These are phyloP conservation scores for Virgularia gustaviana DNA, from an alignment of 92 coral and sea anemone genomes.

Conservation along the genomic window DNA sequence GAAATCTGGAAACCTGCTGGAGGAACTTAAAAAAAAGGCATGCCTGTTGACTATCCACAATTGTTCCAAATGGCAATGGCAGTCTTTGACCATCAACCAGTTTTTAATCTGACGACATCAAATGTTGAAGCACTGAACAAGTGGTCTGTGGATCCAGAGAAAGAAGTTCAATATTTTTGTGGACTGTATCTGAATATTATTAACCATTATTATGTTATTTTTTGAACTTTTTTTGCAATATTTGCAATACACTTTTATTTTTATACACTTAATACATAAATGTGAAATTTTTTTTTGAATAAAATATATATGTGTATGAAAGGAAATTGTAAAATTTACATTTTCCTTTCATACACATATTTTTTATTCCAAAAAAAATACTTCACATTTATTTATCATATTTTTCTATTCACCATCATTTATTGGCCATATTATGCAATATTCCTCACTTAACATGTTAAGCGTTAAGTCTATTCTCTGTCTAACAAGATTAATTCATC, in stretches of 20 bases:
- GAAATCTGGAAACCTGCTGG: conserved; percentile 23
- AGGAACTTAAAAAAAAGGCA: conserved; percentile 24
- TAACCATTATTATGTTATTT: not conserved
- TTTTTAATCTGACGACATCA: conserved; percentile 16
- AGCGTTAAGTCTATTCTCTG: no score
- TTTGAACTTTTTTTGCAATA: not conserved
- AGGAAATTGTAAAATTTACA: no score
- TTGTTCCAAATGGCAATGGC: conserved; percentile 33
- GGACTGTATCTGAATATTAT: conserved; percentile 48
- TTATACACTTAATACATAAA: not conserved
- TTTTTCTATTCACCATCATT: no score
- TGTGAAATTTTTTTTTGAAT: not conserved
- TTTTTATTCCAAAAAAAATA: no score
- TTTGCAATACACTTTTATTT: not conserved
- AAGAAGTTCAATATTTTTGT: conserved; percentile 34
- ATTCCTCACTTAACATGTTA: no score
- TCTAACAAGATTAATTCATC: no score
- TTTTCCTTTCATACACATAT: no score
- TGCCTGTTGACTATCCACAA: conserved; percentile 19
- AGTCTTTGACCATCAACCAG: conserved; percentile 47
- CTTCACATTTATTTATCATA: no score
- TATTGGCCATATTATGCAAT: no score
- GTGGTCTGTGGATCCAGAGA: conserved; percentile 44
- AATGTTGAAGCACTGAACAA: conserved; percentile 24
- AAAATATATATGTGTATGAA: no score